Percentiles rank a stretch among this genome's conserved stretches.
Conservation (phyloP, 2,797 vertebrate genomes). For the Enteromius treurensis region DNA sequence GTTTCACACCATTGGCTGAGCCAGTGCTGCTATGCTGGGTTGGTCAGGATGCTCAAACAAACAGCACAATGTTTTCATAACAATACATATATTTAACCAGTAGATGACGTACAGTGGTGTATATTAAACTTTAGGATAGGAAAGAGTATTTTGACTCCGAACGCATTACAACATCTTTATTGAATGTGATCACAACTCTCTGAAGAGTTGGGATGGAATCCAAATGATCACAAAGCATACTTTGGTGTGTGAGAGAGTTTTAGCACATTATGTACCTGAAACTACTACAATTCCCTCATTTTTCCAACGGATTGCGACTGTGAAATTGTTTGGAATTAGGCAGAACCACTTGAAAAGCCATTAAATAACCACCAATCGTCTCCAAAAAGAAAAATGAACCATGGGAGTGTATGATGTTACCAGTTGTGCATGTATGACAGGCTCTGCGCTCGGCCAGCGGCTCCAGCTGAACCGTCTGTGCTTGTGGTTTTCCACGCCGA, state of each 20-base stretch:
- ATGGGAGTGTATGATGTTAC: conserved; percentile 40
- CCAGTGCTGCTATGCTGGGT: background rate
- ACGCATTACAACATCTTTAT: background rate
- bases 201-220: background rate
- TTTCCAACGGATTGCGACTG: background rate
- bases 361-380: conserved; percentile 10
- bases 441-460: background rate
- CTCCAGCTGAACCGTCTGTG: conserved; percentile 9
- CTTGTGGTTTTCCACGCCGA: conserved; percentile 35
- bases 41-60: background rate
- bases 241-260: background rate
- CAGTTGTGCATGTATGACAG: conserved; percentile 27
- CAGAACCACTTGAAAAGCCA: background rate
- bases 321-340: conserved; percentile 10
- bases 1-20: background rate
- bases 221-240: background rate
- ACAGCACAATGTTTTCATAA: background rate
- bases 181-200: background rate
- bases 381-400: conserved; percentile 21
- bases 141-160: background rate
- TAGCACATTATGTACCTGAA: background rate
- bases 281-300: background rate
- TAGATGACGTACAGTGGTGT: background rate
- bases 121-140: background rate
- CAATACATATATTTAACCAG: background rate